phyloP scores from a whole-genome alignment of 1,140 invertebrate genomes.

The Trichogramma pretiosum region DNA sequence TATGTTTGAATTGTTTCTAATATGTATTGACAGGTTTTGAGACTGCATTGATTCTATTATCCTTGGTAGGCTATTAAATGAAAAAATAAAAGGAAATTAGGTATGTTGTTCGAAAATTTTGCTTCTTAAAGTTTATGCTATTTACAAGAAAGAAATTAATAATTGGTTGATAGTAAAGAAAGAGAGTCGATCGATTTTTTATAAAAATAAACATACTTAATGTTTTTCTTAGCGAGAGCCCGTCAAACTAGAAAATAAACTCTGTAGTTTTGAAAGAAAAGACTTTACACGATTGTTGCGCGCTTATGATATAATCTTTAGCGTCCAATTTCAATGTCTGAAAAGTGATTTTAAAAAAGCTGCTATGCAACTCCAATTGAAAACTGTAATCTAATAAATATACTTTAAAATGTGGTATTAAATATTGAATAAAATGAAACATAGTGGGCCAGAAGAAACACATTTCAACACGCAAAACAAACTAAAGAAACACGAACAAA shows the following conservation, averaged over 20 bases:
- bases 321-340: no score
- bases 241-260: not conserved
- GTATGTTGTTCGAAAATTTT: slow-evolving; percentile 14
- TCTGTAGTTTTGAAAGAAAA: no score
- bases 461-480: not conserved
- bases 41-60: slow-evolving; percentile 26
- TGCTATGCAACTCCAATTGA: no score
- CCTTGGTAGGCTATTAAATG: slow-evolving; percentile 13
- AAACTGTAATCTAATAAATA: no score
- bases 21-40: slow-evolving; percentile 26
- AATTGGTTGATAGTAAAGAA: slow-evolving; percentile 12
- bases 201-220: slow-evolving; percentile 7
- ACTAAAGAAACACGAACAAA: slow-evolving; percentile 1
- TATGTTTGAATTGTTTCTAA: slow-evolving; percentile 34
- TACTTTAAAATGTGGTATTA: no score
- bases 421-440: no score
- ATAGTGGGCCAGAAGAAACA: slow-evolving; percentile 27
- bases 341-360: no score
- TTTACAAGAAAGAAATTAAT: slow-evolving; percentile 15
- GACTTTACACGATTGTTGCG: no score
- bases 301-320: no score
- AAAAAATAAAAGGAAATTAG: slow-evolving; percentile 8
- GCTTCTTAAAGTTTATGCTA: slow-evolving; percentile 10
- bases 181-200: slow-evolving; percentile 13
- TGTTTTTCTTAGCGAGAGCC: slow-evolving; percentile 8